Base-by-base conservation (phyloP, 1,140 invertebrate genomes). In the Lethrus apterus region DNA sequence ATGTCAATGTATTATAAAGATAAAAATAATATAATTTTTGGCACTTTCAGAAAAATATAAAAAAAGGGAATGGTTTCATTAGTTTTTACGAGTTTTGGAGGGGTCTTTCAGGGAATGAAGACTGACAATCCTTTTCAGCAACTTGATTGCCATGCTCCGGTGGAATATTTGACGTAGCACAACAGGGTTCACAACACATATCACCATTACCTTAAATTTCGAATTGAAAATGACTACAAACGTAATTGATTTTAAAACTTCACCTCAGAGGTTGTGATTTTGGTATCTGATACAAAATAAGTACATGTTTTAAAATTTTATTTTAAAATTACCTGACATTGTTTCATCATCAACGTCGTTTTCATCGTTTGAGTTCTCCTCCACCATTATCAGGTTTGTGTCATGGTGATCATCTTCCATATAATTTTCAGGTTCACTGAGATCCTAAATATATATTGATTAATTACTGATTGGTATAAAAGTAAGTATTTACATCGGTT, bases 391-490 rank as follows among this genome's bases (percentile, higher is more conserved):
- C 14, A 69, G 45, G 48, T 65, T 68, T 4, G 65, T 62, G 29
- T 69, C 70, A 19, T 65, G 62, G 19, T 63, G 67, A 19, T 72
- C 70, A 20, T 79, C 65, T 50, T 80, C 75, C 20, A 76, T 68
- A 55, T 74, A 78, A 40, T 72, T 71, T 51, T 85, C 81, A 17
- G 76, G 72, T 60, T 88, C 82, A 59, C 77, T 85, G 15, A 85
- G 63, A 58, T 82, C 80, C 82, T 85, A 58, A 38, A 31, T 26
- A 11, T 42, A 14, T 20, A 43, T 14, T 38, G 19, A n/a, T n/a
- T n/a, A n/a, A n/a, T 40, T 44, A 48, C 43, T 13, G 44, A 44
- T 42, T 32, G 19, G n/a, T 3, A 21, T 41, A 13, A 30, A 18
- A 14, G 21, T n/a, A 21, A 29, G 41, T 11, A 42, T 33, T 36